Base-by-base conservation (phyloP, 1,140 invertebrate genomes). In the Druon quercuslanigerum region DNA sequence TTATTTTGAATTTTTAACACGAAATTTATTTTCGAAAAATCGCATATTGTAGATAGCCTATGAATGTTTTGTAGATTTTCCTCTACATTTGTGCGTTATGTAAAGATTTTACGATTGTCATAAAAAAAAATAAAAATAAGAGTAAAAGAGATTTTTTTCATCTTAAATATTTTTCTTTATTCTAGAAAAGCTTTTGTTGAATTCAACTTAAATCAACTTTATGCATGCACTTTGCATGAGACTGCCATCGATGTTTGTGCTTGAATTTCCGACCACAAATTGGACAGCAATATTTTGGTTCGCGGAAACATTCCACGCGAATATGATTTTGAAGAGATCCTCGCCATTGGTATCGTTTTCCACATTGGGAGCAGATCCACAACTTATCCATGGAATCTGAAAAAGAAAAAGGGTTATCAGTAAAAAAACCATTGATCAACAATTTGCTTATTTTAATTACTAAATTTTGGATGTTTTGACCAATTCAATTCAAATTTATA, bases 261-360 rank as follows among this genome's bases (percentile, higher is more conserved):
- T 90, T 90, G 82, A 93, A 93, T 25, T 82, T 84, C 25, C 90
- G 91, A 17, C 90, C 90, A 77, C 92, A 93, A 25, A 88, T 78
- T 16, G 89, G 80, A 80, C 92, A 93, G 7, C 40, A 60, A 73
- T 84, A 88, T 72, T 80, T 84, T 51, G 83, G 84, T 46, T 85
- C 84, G 54, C 87, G 83, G 20, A 84, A 85, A 66, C 88, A 89
- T 40, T 77, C 79, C 3, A 85, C 56, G 11, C 83, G 79, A 8
- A 84, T 75, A 54, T 88, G 87, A 20, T 83, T 84, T 50, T 83
- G 86, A 71, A 88, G 81, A 0, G 87, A 87, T 13, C 82, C 85
- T 74, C 84, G 86, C 57, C 81, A 83, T 16, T 74, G 40, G 77
- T 86, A 89, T 33, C 74, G 40, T 72, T 85, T 88, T 50, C 84